Percentiles rank a stretch among this genome's conserved stretches.
Conservation (phyloP, 2,888 invertebrate species). For the Tolmerus cingulatus region DNA sequence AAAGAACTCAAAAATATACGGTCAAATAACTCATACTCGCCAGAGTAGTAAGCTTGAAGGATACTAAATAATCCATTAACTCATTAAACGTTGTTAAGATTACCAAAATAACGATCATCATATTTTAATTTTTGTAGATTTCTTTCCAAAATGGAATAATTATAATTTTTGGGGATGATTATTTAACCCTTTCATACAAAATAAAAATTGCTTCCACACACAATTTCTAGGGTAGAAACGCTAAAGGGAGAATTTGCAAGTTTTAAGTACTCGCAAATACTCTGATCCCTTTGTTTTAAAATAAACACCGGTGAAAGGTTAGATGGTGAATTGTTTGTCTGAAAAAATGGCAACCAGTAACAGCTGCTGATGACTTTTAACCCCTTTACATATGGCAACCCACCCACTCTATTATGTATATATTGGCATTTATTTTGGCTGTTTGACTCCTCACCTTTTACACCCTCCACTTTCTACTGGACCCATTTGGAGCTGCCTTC, state of each 20-base stretch:
- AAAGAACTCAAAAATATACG: no score
- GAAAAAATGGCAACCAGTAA: not conserved
- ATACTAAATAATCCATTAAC: not conserved
- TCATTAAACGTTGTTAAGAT: not conserved
- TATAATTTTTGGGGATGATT: not conserved
- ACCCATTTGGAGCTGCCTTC: not conserved
- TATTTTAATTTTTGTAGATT: no score
- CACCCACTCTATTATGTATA: not conserved
- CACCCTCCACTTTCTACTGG: not conserved
- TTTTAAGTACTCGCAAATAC: not conserved
- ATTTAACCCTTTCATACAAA: not conserved
- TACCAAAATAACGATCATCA: not conserved
- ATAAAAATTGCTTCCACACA: not conserved
- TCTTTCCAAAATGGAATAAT: not conserved
- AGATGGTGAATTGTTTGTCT: not conserved
- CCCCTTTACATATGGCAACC: not conserved
- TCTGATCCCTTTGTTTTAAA: not conserved
- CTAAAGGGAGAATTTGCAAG: not conserved
- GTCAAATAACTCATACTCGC: not conserved
- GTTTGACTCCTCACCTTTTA: not conserved
- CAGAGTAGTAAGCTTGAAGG: not conserved
- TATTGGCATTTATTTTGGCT: not conserved
- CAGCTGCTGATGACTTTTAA: not conserved
- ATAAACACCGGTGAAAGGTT: no score
- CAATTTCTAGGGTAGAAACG: not conserved